Base-by-base conservation (phyloP, 1,140 invertebrate species). In the Paralvinella palmiformis region DNA sequence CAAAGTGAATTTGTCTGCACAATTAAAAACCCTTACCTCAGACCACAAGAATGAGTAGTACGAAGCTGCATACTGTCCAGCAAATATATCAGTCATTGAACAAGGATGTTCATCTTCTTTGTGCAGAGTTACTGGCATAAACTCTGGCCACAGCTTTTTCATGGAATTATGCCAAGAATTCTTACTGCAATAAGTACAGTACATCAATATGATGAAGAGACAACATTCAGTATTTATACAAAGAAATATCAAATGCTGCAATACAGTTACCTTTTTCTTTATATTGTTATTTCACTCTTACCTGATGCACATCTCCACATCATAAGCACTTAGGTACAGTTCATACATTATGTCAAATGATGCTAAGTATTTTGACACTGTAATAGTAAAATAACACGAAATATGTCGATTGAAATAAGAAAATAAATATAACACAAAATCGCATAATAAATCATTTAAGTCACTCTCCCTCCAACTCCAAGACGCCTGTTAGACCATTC, bases 111-210 rank as follows among this genome's bases (percentile, higher is more conserved):
- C 85, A 73, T 95, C 88, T 48, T 86, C 85, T 74, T 89, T 88
- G 62, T 91, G 84, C 22, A 88, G 81, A 3, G 87, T 85, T 70
- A 94, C 82, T 13, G 85, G 84, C 64, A 88, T 85, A 78, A 91
- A 91, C 56, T 88, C 80, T 0, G 87, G 85, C 91, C 91, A 95
- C 13, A 92, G 64, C 55, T 85, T 81, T 27, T 85, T 84, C 27
- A 89, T 86, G n/a, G 94, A 77, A 44, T 88, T 85, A 63, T 86
- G 69, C 91, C 92, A 96, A 80, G 88, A 91, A 1, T 86, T 85
- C 31, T 81, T 74, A 2, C 85, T 86, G 69, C 36, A 76, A n/a
- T n/a, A n/a, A n/a, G n/a, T n/a, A n/a, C n/a, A n/a, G n/a, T n/a
- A n/a, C n/a, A n/a, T n/a, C n/a, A n/a, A n/a, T n/a, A n/a, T 6